A percentile compares a stretch with the other conserved stretches of the same genome.
phyloP scores from a whole-genome alignment of 2,797 vertebrate species.

The Austrolebias charrua region DNA sequence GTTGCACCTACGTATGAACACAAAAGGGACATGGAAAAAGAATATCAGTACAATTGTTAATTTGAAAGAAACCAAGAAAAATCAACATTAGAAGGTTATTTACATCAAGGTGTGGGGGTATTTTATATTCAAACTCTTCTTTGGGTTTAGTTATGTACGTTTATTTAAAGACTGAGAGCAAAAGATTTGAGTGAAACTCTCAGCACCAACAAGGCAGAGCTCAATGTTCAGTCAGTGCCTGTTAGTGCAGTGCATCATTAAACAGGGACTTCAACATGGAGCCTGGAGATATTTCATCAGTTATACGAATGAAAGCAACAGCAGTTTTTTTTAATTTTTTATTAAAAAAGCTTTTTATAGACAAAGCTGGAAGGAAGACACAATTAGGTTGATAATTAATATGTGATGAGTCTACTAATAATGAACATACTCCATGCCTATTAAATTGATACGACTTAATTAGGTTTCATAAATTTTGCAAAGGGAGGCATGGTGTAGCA shows the following conservation, averaged over 20 bases:
- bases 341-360: constrained; percentile 54
- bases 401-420: constrained; percentile 74
- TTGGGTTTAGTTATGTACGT: constrained; percentile 9
- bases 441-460: constrained; percentile 77
- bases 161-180: constrained; percentile 32
- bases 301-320: constrained; percentile 29
- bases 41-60: too few species aligned
- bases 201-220: constrained; percentile 35
- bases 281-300: constrained; percentile 33
- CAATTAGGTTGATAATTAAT: constrained; percentile 78
- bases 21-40: too few species aligned
- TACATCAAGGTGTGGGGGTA: too few species aligned
- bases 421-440: constrained; percentile 68
- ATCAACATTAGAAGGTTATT: too few species aligned
- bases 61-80: too few species aligned
- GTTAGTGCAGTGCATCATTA: constrained; percentile 34
- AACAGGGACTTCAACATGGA: constrained; percentile 37
- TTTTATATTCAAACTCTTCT: not conserved
- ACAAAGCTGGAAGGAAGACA: constrained; percentile 67
- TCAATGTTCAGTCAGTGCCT: constrained; percentile 26
- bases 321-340: constrained; percentile 12
- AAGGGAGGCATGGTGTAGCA: constrained; percentile 11
- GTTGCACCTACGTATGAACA: too few species aligned
- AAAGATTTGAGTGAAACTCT: constrained; percentile 23
- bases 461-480: constrained; percentile 78